phyloP scores from a whole-genome alignment of 2,797 vertebrate genomes.

The Phylloscopus collybita region DNA sequence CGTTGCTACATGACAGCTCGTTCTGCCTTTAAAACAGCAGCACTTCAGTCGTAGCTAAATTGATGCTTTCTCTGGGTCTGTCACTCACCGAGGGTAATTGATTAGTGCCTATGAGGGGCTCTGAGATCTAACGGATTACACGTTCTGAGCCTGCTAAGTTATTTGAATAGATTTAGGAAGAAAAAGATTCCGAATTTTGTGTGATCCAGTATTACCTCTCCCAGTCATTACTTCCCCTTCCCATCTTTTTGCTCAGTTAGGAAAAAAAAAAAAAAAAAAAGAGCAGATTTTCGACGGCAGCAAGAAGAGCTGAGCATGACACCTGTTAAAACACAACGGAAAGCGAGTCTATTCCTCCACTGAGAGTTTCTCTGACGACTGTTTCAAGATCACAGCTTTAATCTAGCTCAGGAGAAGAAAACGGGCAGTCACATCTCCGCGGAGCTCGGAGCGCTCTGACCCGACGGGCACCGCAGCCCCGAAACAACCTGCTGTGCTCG shows the following conservation, averaged over 20 bases:
- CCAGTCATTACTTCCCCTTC: neutral
- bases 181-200: neutral
- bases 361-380: neutral
- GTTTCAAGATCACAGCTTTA: neutral
- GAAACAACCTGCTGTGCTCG: accelerated
- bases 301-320: neutral
- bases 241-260: neutral
- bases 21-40: conserved; percentile 39
- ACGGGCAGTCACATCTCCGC: neutral
- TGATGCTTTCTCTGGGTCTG: conserved; percentile 19
- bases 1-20: conserved; percentile 11
- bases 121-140: neutral
- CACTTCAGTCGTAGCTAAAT: conserved; percentile 24
- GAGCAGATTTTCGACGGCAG: neutral
- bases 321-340: neutral
- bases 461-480: neutral
- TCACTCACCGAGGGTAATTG: conserved; percentile 34
- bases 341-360: neutral
- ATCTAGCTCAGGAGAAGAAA: neutral
- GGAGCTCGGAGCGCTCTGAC: neutral
- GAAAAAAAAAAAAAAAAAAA: neutral
- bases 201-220: neutral
- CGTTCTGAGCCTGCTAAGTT: neutral
- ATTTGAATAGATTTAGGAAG: neutral
- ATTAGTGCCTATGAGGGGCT: neutral